Evolutionary conservation across 2,113 vertebrate genomes (phyloP), one percentile per base, ranked within the genome.

Genomic region (Connochaetes taurinus): DNA sequence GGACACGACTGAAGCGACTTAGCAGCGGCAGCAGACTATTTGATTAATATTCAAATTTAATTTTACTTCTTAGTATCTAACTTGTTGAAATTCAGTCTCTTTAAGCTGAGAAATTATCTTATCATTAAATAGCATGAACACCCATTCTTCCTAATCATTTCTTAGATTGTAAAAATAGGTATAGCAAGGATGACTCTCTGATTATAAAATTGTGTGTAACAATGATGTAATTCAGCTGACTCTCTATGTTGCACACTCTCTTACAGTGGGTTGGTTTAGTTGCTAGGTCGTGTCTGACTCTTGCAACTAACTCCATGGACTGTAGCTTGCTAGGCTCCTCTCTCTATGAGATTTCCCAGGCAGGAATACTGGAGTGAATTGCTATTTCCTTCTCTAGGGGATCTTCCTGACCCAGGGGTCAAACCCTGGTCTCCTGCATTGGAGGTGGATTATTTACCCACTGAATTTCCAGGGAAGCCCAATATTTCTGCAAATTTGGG

Each of bases 31-130:
- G 43, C 43, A 93, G 45, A 52, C 60, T 83, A 60, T 27, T 91
- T 80, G 50, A 58, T 88, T 93, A 94, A 62, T 87, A 87, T 50
- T 95, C 50, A 90, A 78, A 82, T 36, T 94, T 82, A 74, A 88
- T 81, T 97, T 86, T 91, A 71, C 11, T 31, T 85, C 21, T 96
- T 60, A 60, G 13, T 36, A 31, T 82, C 27, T 96, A 86, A 43
- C 33, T 91, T 94, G 19, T 76, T 74, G 67, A 74, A 74, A 31
- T 78, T 57, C 15, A 50, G 47, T 7, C 19, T 52, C 31, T 43
- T 23, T 67, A 36, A 87, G 14, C 40, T 78, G 60, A 92, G 27
- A 95, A 55, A 60, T 83, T 67, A 93, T 90, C 53, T 84, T 96
- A 57, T 27, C 21, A 23, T 80, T 78, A 43, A 80, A 76, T 71